Percentiles rank a stretch among this genome's conserved stretches.
Evolutionary conservation across 2,797 vertebrate genomes (phyloP).

Genomic region (Cyclura pinguis): DNA sequence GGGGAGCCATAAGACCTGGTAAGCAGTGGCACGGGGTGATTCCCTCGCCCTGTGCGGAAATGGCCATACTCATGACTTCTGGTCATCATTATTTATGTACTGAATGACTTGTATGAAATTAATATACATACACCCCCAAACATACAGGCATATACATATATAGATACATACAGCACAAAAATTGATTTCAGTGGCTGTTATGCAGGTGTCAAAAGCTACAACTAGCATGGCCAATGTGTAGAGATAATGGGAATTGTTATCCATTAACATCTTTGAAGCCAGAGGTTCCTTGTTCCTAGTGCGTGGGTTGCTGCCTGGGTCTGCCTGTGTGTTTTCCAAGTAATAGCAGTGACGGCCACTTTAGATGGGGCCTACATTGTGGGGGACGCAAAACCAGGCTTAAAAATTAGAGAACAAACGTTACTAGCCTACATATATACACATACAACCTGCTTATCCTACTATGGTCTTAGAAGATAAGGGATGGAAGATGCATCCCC

Average conservation of each 20-base stretch:
- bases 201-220: background rate
- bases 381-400: too few relatives aligned
- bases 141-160: conserved; percentile 35
- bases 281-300: background rate
- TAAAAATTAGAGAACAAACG: too few relatives aligned
- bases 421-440: too few relatives aligned
- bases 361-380: too few relatives aligned
- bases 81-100: background rate
- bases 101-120: background rate
- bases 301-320: too few relatives aligned
- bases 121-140: background rate
- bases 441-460: too few relatives aligned
- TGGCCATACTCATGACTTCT: background rate
- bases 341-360: too few relatives aligned
- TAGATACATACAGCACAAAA: background rate
- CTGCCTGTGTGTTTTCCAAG: too few relatives aligned
- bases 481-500: background rate
- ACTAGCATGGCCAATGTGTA: background rate
- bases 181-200: conserved; percentile 21
- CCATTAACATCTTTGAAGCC: background rate
- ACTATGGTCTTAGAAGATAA: background rate
- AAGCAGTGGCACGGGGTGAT: too few relatives aligned
- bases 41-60: too few relatives aligned
- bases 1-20: too few relatives aligned
- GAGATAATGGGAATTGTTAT: background rate